Conservation (phyloP, 2,888 invertebrate genomes). For the Drosophila colorata region DNA sequence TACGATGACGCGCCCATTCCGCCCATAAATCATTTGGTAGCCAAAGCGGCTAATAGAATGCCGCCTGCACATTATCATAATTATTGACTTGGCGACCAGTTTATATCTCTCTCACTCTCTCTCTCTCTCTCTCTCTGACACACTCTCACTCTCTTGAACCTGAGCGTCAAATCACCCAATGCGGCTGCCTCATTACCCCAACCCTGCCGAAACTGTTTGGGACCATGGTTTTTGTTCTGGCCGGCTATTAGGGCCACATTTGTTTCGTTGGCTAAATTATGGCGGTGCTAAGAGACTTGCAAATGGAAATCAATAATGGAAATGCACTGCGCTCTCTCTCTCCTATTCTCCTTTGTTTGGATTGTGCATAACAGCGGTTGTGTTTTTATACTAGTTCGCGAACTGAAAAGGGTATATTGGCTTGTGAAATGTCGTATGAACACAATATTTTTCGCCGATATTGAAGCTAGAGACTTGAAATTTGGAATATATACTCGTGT, state of each 20-base stretch:
- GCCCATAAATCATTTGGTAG: slow-evolving; percentile 48
- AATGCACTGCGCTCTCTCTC: slow-evolving; percentile 44
- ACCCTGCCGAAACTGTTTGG: slow-evolving; percentile 1
- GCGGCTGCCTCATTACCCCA: not conserved
- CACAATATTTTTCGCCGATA: no score
- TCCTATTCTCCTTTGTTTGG: slow-evolving; percentile 7
- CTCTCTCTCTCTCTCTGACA: not conserved
- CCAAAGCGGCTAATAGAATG: slow-evolving; percentile 44
- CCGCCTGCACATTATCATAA: slow-evolving; percentile 10
- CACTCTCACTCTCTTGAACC: not conserved
- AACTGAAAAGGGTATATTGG: no score
- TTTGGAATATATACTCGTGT: no score
- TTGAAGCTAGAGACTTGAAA: no score
- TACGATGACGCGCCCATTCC: slow-evolving; percentile 17
- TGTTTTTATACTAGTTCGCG: not conserved
- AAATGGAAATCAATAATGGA: slow-evolving; percentile 73
- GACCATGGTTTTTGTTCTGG: slow-evolving; percentile 4
- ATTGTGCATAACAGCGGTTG: slow-evolving; percentile 25
- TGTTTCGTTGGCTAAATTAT: slow-evolving; percentile 32
- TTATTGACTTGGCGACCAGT: slow-evolving; percentile 1
- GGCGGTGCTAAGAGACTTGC: slow-evolving; percentile 45
- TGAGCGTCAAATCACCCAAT: not conserved
- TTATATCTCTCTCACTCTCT: not conserved
- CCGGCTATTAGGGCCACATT: slow-evolving; percentile 19
- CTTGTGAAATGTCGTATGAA: no score